Evolutionary conservation across 1,140 invertebrate genomes (phyloP), one percentile per base, ranked within the genome.

Genomic region (Caenorhabditis tropicalis): DNA sequence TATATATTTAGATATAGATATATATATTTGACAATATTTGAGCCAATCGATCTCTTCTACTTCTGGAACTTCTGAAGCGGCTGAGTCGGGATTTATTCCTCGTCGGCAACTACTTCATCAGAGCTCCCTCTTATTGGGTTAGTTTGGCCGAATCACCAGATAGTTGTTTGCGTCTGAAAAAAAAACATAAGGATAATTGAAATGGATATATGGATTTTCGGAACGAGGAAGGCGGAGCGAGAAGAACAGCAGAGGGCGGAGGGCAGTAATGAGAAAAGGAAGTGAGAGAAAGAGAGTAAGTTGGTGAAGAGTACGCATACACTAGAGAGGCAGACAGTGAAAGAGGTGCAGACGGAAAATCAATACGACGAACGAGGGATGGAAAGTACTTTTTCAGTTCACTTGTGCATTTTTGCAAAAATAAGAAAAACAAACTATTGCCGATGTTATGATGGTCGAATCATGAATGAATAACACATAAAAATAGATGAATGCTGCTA

Each of bases 71-170:
- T 43, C 36, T 74, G 65, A 46, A 43, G n/a, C n/a, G n/a, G 36
- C 29, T 74, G 58, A 33, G 29, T 65, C 31, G 27, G 65, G n/a
- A 21, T n/a, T n/a, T 4, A 33, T 74, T n/a, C 65, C 65, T 12
- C 36, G 36, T 74, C 33, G 7, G 29, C 65, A 33, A 74, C 65
- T 74, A 74, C 65, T 74, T 74, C 65, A 74, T 74, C 36, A 74
- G 65, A 74, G 65, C 24, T 74, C 65, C 36, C 65, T n/a, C n/a
- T 74, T 74, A 74, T 46, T 74, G 65, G 65, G 65, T 74, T 74
- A 74, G 65, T 74, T 74, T 74, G 65, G 65, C 65, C 43, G 43
- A 74, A 74, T 43, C 65, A 74, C 65, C 65, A 74, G 65, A 74
- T 74, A 74, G 33, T 36, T 74, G 65, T 74, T 74, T 74, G 65